A percentile compares a stretch with the other conserved stretches of the same genome.
phyloP scores from a whole-genome alignment of 1,140 invertebrate genomes.

The Anastatus disparis region DNA sequence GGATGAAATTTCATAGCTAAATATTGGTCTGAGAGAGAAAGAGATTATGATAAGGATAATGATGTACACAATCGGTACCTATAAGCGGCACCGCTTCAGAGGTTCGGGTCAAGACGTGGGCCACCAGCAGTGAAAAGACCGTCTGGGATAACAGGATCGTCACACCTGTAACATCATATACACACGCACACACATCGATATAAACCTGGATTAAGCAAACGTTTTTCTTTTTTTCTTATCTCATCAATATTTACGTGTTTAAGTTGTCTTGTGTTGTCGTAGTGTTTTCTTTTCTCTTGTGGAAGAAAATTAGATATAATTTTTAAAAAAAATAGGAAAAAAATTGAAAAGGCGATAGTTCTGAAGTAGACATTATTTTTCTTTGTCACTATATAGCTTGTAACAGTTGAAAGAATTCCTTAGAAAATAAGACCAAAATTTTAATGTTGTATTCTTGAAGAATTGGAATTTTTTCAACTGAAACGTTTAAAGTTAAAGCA shows the following conservation, averaged over 20 bases:
- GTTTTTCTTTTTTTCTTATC: neutral
- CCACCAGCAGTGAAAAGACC: constrained; percentile 98
- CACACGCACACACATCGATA: constrained; percentile 49
- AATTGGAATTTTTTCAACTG: neutral
- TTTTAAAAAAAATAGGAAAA: neutral
- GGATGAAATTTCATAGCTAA: too few species aligned
- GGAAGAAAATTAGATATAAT: constrained; percentile 8
- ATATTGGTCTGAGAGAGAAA: neutral
- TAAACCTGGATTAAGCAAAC: too few species aligned
- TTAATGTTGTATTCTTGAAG: too few species aligned
- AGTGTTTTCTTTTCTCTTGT: neutral
- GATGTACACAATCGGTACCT: constrained; percentile 74
- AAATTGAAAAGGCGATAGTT: neutral
- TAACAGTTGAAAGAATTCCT: neutral
- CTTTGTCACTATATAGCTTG: too few species aligned
- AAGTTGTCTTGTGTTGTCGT: neutral
- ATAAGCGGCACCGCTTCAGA: constrained; percentile 97
- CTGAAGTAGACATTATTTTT: neutral
- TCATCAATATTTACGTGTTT: neutral
- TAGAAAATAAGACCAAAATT: too few species aligned
- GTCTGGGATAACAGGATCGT: constrained; percentile 99
- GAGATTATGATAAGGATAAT: constrained; percentile 44
- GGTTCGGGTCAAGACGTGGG: constrained; percentile 95
- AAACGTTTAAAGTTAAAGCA: neutral
- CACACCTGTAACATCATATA: constrained; percentile 87